Percentiles rank a stretch among this genome's conserved stretches.
phyloP scores from a whole-genome alignment of 1,140 invertebrate genomes.

The Aphelenchoides besseyi region DNA sequence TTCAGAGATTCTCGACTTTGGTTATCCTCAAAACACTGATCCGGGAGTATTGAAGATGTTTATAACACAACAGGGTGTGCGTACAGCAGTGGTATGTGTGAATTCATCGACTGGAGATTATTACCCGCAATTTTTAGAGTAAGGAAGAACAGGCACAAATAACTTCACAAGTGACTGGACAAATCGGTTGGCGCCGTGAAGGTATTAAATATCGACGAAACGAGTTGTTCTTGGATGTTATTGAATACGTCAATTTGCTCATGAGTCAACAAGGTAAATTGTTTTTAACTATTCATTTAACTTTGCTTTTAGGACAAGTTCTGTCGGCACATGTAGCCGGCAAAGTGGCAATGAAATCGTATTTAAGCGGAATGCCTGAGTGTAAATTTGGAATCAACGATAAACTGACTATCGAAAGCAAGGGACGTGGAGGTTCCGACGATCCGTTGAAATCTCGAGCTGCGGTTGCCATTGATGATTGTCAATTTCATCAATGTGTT shows the following conservation, averaged over 20 bases:
- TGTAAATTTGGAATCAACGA: conserved; percentile 99
- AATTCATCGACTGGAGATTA: conserved; percentile 16
- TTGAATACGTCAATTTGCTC: conserved; percentile 96
- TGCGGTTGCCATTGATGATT: conserved; percentile 98
- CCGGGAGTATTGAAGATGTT: conserved; percentile 98
- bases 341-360: conserved; percentile 99
- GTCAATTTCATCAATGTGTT: conserved; percentile 99
- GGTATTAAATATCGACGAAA: conserved; percentile 98
- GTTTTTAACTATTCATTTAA: conserved; percentile 17
- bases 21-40: conserved; percentile 99
- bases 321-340: conserved; percentile 97
- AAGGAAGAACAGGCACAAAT: conserved; percentile 99
- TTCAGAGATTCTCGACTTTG: conserved; percentile 96
- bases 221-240: conserved; percentile 95
- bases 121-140: conserved; percentile 69
- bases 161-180: conserved; percentile 92
- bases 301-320: conserved; percentile 77
- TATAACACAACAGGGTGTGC: conserved; percentile 98
- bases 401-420: conserved; percentile 97
- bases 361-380: conserved; percentile 98
- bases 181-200: conserved; percentile 98
- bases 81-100: conserved; percentile 70
- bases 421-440: conserved; percentile 77
- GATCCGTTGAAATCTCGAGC: conserved; percentile 74
- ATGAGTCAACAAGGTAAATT: conserved; percentile 93